Evolutionary conservation across 2,888 invertebrate species (phyloP), one percentile per base, ranked within the genome.

Genomic region (Sphinx pinastri): DNA sequence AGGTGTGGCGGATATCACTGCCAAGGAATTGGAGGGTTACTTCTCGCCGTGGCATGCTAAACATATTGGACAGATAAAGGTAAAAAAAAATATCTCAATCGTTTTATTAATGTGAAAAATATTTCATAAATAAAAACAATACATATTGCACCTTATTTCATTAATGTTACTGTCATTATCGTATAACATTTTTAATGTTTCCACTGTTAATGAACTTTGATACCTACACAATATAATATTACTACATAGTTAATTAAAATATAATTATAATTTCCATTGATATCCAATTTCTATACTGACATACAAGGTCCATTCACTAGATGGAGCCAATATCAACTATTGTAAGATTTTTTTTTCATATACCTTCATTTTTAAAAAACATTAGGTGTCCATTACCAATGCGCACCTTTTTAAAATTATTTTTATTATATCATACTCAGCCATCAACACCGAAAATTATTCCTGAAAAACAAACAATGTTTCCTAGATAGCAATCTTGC

Each of bases 41-140:
- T 98, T 98, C 90, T 97, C 97, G 67, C 98, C 98, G 55, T 97
- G 97, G 96, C 97, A 97, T 85, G 97, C 97, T 69, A 97, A 97
- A 79, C 97, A 98, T 89, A 96, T 97, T 88, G 97, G 97, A 66
- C 95, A 95, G 78, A 96, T 97, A 63, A 95, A 96, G 89, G 96
- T 94, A 94, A 89, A 63, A 58, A 16, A n/a, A 38, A 57, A 58
- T 13, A 38, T 58, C 13, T 58, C 13, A 4, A 31, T 58, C 12
- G 14, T 58, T 58, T 10, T 60, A 60, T 60, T 16, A 47, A 16
- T 25, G 47, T 45, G 47, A 16, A 47, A 60, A 47, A 47, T 60
- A 47, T 47, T n/a, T 38, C 0, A 38, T 0, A 5, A 3, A 38
- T 7, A 38, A 38, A 38, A 8, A 38, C 8, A 38, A 8, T 38